Conservation (phyloP, 2,888 invertebrate genomes). For the Deladenus siricidicola region DNA sequence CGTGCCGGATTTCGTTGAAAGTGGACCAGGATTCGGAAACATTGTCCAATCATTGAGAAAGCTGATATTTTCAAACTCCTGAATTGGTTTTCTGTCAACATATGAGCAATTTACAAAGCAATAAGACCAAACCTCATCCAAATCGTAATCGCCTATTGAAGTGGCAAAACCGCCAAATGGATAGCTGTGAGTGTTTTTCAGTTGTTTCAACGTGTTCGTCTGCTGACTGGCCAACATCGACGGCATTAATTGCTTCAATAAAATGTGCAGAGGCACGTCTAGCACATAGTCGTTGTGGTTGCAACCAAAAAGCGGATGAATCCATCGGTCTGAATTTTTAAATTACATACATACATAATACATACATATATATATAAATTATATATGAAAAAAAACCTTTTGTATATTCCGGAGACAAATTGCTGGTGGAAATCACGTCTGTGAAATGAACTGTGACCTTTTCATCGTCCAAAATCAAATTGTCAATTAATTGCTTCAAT, state of each 20-base stretch:
- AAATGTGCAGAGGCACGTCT: conserved; percentile 21
- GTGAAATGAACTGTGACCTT: conserved; percentile 20
- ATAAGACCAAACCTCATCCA: conserved; percentile 1
- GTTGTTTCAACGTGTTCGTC: not conserved
- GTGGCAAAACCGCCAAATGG: not conserved
- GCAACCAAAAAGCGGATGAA: conserved; percentile 31
- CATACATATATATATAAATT: no score
- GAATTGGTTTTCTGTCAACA: no score
- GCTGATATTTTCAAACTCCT: no score
- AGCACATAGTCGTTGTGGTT: conserved; percentile 19
- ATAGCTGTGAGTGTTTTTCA: no score
- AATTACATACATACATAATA: no score
- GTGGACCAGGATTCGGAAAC: no score
- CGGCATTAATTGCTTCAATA: conserved; percentile 26
- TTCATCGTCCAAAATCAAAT: conserved; percentile 27
- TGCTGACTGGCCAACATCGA: not conserved
- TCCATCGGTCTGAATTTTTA: conserved; percentile 23
- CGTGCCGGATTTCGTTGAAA: no score
- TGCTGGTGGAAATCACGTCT: conserved; percentile 17
- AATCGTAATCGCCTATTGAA: not conserved
- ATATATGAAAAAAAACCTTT: no score
- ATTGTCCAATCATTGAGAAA: no score
- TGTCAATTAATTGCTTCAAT: conserved; percentile 30
- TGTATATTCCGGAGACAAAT: not conserved
- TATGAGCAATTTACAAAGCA: no score